Conservation (phyloP, 2,797 vertebrate genomes). For the Intellagama lesueurii region DNA sequence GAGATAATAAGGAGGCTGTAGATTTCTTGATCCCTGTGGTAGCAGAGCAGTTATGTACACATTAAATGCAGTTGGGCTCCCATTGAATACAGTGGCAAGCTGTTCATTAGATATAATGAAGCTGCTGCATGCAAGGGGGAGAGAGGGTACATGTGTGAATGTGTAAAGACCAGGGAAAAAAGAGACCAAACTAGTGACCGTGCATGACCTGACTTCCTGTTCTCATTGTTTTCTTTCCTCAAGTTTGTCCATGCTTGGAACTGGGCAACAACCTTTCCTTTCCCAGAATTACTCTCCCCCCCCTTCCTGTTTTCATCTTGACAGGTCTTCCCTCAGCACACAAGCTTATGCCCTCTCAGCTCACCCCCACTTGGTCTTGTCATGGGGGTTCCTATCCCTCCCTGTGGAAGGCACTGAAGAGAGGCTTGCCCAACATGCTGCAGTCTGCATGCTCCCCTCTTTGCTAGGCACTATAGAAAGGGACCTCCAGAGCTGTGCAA, state of each 20-base stretch:
- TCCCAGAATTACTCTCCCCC: background rate
- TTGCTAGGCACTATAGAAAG: too few species aligned
- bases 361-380: background rate
- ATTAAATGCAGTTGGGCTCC: background rate
- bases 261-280: conserved; percentile 42
- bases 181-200: background rate
- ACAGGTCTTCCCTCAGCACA: background rate
- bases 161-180: background rate
- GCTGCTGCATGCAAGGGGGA: background rate
- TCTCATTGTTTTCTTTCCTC: conserved; percentile 29
- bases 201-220: conserved; percentile 12
- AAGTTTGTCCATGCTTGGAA: conserved; percentile 56
- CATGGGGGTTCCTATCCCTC: background rate
- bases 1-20: too few species aligned
- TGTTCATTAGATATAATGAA: background rate
- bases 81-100: background rate
- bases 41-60: background rate
- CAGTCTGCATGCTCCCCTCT: background rate
- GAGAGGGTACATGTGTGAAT: background rate
- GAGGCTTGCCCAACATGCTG: background rate
- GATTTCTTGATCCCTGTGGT: too few species aligned
- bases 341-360: background rate
- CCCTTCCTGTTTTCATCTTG: background rate
- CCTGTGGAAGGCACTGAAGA: background rate
- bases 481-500: too few species aligned